These are phyloP conservation scores for Spheniscus humboldti DNA, from an alignment of 2,797 vertebrate species.

Conservation along the genomic window DNA sequence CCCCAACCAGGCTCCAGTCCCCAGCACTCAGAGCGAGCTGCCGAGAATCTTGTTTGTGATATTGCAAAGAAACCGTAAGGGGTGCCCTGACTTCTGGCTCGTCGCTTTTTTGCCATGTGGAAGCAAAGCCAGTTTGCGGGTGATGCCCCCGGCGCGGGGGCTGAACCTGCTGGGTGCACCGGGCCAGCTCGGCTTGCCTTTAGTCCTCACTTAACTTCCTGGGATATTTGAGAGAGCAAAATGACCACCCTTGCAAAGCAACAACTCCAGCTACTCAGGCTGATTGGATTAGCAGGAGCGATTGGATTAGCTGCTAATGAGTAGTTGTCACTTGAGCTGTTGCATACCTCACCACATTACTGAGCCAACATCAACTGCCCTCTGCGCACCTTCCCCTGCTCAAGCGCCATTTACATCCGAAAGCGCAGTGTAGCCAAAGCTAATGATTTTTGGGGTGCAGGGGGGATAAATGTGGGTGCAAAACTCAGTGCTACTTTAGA, in stretches of 20 bases:
- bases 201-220: background rate
- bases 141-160: rapidly evolving
- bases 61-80: background rate
- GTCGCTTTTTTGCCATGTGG: rapidly evolving
- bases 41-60: background rate
- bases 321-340: conserved; percentile 1
- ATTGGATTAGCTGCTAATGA: conserved; percentile 50
- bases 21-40: background rate
- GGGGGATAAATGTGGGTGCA: background rate
- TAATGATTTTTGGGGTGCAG: background rate
- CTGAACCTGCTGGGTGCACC: rapidly evolving
- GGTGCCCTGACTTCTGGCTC: background rate
- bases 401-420: background rate
- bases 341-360: background rate
- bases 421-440: background rate
- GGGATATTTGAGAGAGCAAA: background rate
- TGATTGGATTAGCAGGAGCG: conserved; percentile 14
- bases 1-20: background rate
- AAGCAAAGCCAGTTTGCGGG: background rate
- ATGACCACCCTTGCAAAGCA: background rate
- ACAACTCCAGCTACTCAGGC: background rate
- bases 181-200: rapidly evolving
- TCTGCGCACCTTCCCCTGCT: background rate
- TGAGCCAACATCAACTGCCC: background rate
- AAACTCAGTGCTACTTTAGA: background rate